Evolutionary conservation across 2,797 vertebrate species (phyloP), one percentile per base, ranked within the genome.

Genomic region (Heteromormyrus szaboi): DNA sequence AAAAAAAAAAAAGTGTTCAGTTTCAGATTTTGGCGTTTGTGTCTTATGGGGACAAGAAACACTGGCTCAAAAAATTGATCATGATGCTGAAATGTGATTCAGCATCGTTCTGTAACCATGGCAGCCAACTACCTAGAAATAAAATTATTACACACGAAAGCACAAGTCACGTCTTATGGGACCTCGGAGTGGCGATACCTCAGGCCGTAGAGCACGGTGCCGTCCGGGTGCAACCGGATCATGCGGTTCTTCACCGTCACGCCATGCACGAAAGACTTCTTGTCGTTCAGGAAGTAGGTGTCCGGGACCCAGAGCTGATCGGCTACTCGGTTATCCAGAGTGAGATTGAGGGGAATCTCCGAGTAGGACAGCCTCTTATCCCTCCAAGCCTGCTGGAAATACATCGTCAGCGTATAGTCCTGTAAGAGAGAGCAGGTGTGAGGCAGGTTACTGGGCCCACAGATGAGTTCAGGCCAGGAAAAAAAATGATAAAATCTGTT

Each of bases 341-440:
- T 99, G 90, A 99, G 94, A 95, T 99, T 99, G 93, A 99, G 96
- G 92, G 98, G 97, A 91, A 99, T 99, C 94, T 99, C 98, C 0
- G 98, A 98, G 93, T 99, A 99, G 0, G 98, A 99, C 90, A 99
- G 97, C 84, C 99, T 97, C 92, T 99, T 99, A 94, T 99, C 99
- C 93, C 98, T 96, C 99, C 99, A 99, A 0, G 98, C 98, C 94
- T 99, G 98, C 93, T 99, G 98, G 94, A 99, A 99, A 94, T 99
- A 99, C 99, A 99, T 99, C 44, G 98, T 99, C 97, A 99, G 94
- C 44, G 99, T 99, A 94, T 99, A 99, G 95, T 99, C 99, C 99
- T 99, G 94, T 89, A 93, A 88, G 86, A 91, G 86, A 79, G 44
- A 85, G 41, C 25, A 89, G 33, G 83, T 44, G 50, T 51, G n/a